These are phyloP conservation scores for Gavia stellata DNA, from an alignment of 2,113 vertebrate genomes.

Conservation along the genomic window DNA sequence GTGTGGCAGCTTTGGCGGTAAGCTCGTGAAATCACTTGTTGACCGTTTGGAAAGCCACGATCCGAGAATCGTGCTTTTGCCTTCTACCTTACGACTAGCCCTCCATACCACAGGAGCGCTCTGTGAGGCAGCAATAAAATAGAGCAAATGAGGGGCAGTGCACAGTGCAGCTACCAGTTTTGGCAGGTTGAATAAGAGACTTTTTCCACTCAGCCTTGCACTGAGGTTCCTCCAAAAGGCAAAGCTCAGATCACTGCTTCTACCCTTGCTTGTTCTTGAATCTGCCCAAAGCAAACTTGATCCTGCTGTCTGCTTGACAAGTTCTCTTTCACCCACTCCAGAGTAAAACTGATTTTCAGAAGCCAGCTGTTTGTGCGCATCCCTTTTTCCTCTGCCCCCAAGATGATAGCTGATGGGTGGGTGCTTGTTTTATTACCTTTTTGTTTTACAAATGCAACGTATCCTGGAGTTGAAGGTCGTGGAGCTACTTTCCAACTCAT, in stretches of 20 bases:
- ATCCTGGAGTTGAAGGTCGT: neutral
- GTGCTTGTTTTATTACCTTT: neutral
- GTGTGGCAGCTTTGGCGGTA: neutral
- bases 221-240: neutral
- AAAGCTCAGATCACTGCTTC: neutral
- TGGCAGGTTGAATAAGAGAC: neutral
- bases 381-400: neutral
- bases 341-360: neutral
- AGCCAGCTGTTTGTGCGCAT: neutral
- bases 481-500: neutral
- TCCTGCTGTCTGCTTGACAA: neutral
- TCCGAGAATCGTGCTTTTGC: rapidly evolving
- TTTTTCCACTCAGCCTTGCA: neutral
- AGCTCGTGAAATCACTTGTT: neutral
- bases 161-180: neutral
- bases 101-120: neutral
- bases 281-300: neutral
- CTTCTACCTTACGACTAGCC: neutral
- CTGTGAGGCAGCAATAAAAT: neutral
- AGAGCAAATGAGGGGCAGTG: neutral
- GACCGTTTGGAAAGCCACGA: neutral
- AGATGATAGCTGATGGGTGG: neutral
- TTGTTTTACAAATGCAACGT: neutral
- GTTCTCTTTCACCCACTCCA: neutral
- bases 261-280: neutral